A percentile compares a stretch with the other conserved stretches of the same genome.
These are phyloP conservation scores for Peromyscus nudipes DNA, from an alignment of 2,797 vertebrate genomes.

Conservation along the genomic window DNA sequence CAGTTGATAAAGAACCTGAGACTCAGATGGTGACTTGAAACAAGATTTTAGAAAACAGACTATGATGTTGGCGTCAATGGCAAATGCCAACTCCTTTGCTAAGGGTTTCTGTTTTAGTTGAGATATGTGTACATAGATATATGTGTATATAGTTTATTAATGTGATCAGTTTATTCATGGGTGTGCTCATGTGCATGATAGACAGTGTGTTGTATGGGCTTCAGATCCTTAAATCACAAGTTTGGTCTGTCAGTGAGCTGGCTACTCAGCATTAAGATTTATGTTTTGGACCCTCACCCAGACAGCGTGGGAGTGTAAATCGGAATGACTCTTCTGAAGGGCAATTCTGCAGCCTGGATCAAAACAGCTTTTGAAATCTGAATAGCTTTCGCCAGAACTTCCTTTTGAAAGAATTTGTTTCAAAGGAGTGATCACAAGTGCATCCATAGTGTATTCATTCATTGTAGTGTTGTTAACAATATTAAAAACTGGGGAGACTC, in stretches of 20 bases:
- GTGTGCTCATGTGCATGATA: background rate
- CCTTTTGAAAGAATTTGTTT: constrained; percentile 45
- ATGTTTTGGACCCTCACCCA: background rate
- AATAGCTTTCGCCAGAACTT: constrained; percentile 44
- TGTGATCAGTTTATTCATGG: background rate
- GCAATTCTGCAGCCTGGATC: background rate
- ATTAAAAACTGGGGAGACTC: background rate
- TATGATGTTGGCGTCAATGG: background rate
- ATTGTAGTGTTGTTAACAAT: constrained; percentile 39
- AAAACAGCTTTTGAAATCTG: constrained; percentile 38
- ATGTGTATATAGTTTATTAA: background rate
- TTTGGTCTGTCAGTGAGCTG: background rate
- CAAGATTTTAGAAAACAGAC: constrained; percentile 28
- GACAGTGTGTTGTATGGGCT: background rate
- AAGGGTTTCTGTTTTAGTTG: constrained; percentile 8
- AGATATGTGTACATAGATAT: background rate
- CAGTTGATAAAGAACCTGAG: background rate
- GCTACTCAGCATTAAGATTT: background rate
- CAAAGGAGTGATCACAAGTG: constrained; percentile 13
- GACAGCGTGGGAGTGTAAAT: background rate
- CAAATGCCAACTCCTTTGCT: constrained; percentile 9
- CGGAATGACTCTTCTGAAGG: constrained; percentile 39
- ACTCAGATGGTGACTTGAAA: background rate
- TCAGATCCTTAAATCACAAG: background rate
- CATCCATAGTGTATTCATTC: background rate